These are phyloP conservation scores for Urocitellus parryii DNA, from an alignment of 2,113 vertebrate species.

Conservation along the genomic window DNA sequence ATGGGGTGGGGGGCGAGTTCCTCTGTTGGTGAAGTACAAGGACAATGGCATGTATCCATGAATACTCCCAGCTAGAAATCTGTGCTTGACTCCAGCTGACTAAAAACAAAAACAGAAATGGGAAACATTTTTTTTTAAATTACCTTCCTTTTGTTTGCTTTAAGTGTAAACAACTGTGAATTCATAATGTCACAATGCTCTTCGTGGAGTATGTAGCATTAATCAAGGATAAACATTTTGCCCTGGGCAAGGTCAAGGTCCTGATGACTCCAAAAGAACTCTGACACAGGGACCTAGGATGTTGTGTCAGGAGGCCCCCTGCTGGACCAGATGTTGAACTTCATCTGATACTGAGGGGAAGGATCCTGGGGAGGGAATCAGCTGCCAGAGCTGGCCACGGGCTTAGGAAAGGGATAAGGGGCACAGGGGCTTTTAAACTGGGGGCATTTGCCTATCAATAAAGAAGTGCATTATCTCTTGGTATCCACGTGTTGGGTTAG, in stretches of 20 bases:
- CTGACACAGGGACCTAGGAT: background rate
- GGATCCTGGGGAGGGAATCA: background rate
- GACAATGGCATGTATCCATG: background rate
- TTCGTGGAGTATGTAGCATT: background rate
- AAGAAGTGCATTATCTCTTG: background rate
- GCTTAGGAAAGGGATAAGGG: background rate
- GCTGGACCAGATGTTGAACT: background rate
- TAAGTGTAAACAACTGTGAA: background rate
- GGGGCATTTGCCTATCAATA: background rate
- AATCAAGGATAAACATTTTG: background rate
- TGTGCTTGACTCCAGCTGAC: background rate
- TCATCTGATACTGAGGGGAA: background rate
- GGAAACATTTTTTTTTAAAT: background rate
- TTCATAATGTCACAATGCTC: background rate
- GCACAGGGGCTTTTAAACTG: background rate
- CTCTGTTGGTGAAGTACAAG: background rate
- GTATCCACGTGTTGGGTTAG: background rate
- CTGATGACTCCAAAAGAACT: background rate
- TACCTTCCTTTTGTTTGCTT: background rate
- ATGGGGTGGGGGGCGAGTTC: background rate
- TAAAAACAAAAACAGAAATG: background rate
- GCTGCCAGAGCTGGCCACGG: background rate
- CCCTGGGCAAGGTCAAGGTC: accelerated
- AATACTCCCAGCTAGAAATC: background rate
- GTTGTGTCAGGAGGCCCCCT: background rate